Conservation (phyloP, 2,888 invertebrate species). For the Apamea crenata region DNA sequence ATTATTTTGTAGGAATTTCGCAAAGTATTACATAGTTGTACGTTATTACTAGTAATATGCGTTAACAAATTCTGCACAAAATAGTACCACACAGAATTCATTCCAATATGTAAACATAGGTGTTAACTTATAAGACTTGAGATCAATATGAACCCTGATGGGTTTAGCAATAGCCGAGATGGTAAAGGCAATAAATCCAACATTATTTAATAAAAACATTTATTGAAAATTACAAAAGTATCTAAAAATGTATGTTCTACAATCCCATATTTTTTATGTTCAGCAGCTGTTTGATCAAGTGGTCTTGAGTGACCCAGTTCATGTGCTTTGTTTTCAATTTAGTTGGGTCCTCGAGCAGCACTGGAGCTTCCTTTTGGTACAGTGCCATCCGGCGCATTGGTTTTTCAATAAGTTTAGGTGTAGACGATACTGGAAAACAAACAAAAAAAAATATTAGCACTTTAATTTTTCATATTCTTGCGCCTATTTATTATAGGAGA, state of each 20-base stretch:
- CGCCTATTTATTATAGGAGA: no score
- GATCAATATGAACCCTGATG: background rate
- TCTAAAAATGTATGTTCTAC: slow-evolving; percentile 56
- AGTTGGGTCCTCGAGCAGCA: slow-evolving; percentile 70
- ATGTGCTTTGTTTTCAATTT: slow-evolving; percentile 27
- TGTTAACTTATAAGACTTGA: background rate
- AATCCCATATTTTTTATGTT: slow-evolving; percentile 75
- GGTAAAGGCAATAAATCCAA: slow-evolving; percentile 7
- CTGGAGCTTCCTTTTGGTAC: slow-evolving; percentile 56
- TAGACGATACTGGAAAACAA: slow-evolving; percentile 48
- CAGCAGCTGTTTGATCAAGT: slow-evolving; percentile 76
- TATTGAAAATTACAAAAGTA: slow-evolving; percentile 66
- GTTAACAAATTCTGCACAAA: background rate
- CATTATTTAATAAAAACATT: slow-evolving; percentile 45
- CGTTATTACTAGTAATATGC: background rate
- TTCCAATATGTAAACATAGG: background rate
- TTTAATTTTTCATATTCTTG: background rate
- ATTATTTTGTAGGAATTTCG: background rate
- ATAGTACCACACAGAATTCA: background rate
- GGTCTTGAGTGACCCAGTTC: slow-evolving; percentile 68
- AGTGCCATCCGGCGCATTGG: slow-evolving; percentile 39
- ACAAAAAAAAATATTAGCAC: background rate
- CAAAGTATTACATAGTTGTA: background rate
- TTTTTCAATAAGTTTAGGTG: slow-evolving; percentile 8
- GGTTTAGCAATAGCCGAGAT: background rate